Percentiles rank a stretch among this genome's conserved stretches.
phyloP scores from a whole-genome alignment of 2,888 invertebrate genomes.

The Diaprepes abbreviatus region DNA sequence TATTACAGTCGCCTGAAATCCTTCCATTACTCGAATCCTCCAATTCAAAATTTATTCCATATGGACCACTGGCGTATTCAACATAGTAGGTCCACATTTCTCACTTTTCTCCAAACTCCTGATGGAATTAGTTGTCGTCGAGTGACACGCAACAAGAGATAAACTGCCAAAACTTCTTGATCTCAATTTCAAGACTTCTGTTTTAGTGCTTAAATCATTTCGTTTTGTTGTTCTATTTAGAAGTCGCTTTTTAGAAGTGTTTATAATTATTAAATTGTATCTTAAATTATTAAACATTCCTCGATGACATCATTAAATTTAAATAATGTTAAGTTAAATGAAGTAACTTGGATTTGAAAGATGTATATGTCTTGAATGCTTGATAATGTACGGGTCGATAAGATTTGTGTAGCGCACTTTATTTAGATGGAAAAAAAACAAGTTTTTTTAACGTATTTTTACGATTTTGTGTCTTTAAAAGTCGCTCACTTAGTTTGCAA shows the following conservation, averaged over 20 bases:
- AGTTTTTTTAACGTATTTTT: too few relatives aligned
- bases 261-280: slow-evolving; percentile 1
- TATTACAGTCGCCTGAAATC: too few relatives aligned
- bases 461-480: too few relatives aligned
- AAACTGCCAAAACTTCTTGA: slow-evolving; percentile 56
- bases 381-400: too few relatives aligned
- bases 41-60: too few relatives aligned
- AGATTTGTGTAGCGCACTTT: too few relatives aligned
- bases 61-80: neutral
- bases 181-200: slow-evolving; percentile 50
- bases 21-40: too few relatives aligned
- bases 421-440: too few relatives aligned
- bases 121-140: slow-evolving; percentile 56
- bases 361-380: too few relatives aligned
- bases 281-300: slow-evolving; percentile 14
- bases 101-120: slow-evolving; percentile 31
- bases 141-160: slow-evolving; percentile 56
- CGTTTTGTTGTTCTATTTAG: slow-evolving; percentile 29
- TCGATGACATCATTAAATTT: slow-evolving; percentile 7
- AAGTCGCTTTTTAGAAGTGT: neutral
- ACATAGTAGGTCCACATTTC: slow-evolving; percentile 22
- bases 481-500: too few relatives aligned
- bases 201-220: slow-evolving; percentile 38
- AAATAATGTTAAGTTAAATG: too few relatives aligned
- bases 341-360: too few relatives aligned